These are phyloP conservation scores for Drosophila ercepeae DNA, from an alignment of 1,140 invertebrate genomes.

Conservation along the genomic window DNA sequence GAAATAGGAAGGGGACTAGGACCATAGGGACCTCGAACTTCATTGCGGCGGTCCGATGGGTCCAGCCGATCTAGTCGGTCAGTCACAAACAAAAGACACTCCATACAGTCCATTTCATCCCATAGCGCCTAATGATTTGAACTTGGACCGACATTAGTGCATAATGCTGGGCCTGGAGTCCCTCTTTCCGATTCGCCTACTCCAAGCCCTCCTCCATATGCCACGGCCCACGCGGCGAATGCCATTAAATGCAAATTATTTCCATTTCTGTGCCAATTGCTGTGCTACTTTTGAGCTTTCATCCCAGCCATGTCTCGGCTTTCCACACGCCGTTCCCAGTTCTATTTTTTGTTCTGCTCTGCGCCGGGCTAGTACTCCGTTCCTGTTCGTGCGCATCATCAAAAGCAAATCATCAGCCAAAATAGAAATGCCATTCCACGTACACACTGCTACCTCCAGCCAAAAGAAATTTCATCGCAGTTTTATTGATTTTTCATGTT, in stretches of 20 bases:
- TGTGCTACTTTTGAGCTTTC: slow-evolving; percentile 71
- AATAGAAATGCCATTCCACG: slow-evolving; percentile 59
- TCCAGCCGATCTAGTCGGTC: not conserved
- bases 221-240: slow-evolving; percentile 59
- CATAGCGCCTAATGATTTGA: slow-evolving; percentile 71
- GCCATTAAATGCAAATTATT: slow-evolving; percentile 83
- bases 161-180: slow-evolving; percentile 48
- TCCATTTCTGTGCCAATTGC: slow-evolving; percentile 82
- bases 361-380: slow-evolving; percentile 14
- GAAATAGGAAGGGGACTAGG: not conserved
- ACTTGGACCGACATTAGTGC: slow-evolving; percentile 76
- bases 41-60: not conserved
- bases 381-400: slow-evolving; percentile 78
- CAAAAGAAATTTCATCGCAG: slow-evolving; percentile 59
- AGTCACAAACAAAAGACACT: slow-evolving; percentile 13
- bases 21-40: not conserved
- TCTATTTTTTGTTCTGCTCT: slow-evolving; percentile 15
- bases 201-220: slow-evolving; percentile 39
- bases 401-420: slow-evolving; percentile 72
- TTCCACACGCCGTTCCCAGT: slow-evolving; percentile 27
- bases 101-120: slow-evolving; percentile 9
- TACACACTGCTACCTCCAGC: slow-evolving; percentile 44
- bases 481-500: slow-evolving; percentile 81
- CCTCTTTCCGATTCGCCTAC: not conserved
- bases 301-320: slow-evolving; percentile 13